Base-by-base conservation (phyloP, 2,888 invertebrate species). In the Stramonita haemastoma region DNA sequence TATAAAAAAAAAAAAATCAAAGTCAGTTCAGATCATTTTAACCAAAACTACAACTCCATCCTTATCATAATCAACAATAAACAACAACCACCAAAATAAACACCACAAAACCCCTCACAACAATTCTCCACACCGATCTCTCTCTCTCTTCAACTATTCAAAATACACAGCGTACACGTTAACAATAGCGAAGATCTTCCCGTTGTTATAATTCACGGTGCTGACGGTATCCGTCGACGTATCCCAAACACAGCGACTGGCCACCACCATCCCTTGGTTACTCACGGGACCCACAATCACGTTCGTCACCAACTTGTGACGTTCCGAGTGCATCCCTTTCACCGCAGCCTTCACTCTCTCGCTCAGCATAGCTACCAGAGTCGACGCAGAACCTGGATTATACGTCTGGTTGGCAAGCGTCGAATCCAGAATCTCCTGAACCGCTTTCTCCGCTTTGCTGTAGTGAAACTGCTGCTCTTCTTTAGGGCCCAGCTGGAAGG, bases 241-340 rank as follows among this genome's bases (percentile, higher is more conserved):
- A 34, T 86, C 86, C 86, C 86, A 86, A 26, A 86, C 26, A 17
- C 66, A 86, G 8, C 86, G 86, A 15, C 86, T 86, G 86, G 86
- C 86, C 0, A 57, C 86, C 66, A 86, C 34, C 86, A 86, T 86
- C 26, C 86, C 86, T 34, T 86, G 86, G 29, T 86, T 57, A 8
- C 57, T 8, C 34, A 70, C 86, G 0, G 86, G 86, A 19, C 86
- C 86, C 66, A 86, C 29, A 5, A 70, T 8, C 5, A 70, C 86
- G 36, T 86, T 86, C 66, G 36, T 22, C 34, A 86, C 66, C 66
- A 86, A 32, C 57, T 86, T 86, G 86, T 86, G 70, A 11, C 86
- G 86, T 22, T 86, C 86, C 13, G 19, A 34, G 66, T 86, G 66
- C 86, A 86, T 36, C 0, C 29, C 60, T 34, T 86, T 86, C 66